Conservation (phyloP, 2,797 vertebrate genomes). For the Myripristis jacobus region DNA sequence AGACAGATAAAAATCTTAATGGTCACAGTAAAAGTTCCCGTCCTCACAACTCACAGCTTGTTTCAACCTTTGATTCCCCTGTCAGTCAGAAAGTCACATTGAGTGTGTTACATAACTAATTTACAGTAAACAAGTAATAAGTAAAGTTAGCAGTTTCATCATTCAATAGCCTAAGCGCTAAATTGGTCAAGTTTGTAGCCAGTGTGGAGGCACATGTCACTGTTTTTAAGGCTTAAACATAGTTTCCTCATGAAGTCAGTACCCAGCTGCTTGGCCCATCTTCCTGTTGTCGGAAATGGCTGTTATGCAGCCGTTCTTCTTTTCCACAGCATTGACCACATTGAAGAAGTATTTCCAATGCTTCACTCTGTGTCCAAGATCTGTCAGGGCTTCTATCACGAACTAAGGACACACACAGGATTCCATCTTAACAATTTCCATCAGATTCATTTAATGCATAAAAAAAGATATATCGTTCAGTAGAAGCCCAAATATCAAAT, state of each 20-base stretch:
- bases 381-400: conserved; percentile 57
- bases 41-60: conserved; percentile 2
- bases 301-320: conserved; percentile 75
- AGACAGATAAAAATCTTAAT: conserved; percentile 24
- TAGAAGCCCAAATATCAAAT: too few relatives aligned
- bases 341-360: conserved; percentile 50
- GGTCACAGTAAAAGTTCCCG: conserved; percentile 44
- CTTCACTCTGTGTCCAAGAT: conserved; percentile 62
- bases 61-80: not conserved
- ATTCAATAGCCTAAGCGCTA: not conserved
- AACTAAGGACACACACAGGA: conserved; percentile 58
- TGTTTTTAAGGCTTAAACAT: conserved; percentile 29
- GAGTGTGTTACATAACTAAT: conserved; percentile 35
- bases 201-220: conserved; percentile 12
- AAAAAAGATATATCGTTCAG: conserved; percentile 8
- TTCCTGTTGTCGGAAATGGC: conserved; percentile 83
- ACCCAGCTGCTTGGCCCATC: conserved; percentile 73
- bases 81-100: conserved; percentile 9
- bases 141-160: not conserved
- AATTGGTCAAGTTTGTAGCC: conserved; percentile 13
- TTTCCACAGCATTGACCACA: conserved; percentile 82
- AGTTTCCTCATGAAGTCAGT: conserved; percentile 68
- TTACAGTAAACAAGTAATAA: not conserved
- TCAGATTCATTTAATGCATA: conserved; percentile 19
- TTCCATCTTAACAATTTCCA: conserved; percentile 38